phyloP scores from a whole-genome alignment of 2,888 invertebrate species.

The Andricus curvator region DNA sequence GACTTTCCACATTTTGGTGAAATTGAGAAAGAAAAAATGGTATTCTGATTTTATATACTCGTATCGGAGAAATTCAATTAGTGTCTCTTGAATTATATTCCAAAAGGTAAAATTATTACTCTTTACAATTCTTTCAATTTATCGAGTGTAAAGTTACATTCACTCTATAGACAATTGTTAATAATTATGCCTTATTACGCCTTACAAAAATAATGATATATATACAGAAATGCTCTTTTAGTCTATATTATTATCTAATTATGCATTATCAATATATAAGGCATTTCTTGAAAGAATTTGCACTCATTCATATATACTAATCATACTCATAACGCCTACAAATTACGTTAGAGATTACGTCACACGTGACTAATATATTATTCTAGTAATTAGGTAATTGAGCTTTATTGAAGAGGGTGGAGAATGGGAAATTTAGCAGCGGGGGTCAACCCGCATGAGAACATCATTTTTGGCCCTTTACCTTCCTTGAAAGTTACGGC shows the following conservation, averaged over 20 bases:
- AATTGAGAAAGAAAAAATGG: neutral
- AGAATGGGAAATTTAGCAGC: neutral
- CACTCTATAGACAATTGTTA: too few species aligned
- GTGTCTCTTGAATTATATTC: neutral
- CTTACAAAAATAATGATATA: neutral
- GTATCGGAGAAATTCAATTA: neutral
- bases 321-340: neutral
- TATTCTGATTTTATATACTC: neutral
- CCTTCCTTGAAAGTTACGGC: neutral
- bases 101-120: too few species aligned
- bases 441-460: constrained; percentile 40
- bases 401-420: constrained; percentile 55
- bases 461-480: neutral
- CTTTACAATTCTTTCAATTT: too few species aligned
- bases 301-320: constrained; percentile 3
- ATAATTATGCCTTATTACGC: too few species aligned
- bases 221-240: neutral
- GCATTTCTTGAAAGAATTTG: neutral
- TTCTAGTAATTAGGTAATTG: constrained; percentile 65
- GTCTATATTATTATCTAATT: neutral
- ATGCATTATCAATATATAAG: neutral
- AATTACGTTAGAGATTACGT: constrained; percentile 60
- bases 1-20: neutral
- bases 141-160: too few species aligned
- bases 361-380: constrained; percentile 60